These are phyloP conservation scores for Actinernus sp. DNA, from an alignment of 92 coral and sea anemone genomes.

Conservation along the genomic window DNA sequence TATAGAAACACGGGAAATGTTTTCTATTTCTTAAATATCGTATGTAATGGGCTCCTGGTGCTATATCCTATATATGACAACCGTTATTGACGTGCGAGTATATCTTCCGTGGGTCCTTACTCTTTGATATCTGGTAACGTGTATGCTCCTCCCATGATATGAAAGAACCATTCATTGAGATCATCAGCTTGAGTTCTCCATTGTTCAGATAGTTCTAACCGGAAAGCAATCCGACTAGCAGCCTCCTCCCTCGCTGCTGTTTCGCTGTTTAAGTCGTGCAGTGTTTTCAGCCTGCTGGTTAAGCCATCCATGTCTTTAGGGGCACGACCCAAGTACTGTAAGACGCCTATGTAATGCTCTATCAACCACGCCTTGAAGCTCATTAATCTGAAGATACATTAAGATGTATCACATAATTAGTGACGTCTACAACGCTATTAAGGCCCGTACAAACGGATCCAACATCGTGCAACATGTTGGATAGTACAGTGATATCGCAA, in stretches of 20 bases:
- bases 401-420: too few relatives aligned
- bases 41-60: too few relatives aligned
- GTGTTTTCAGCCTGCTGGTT: conserved; percentile 74
- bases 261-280: conserved; percentile 58
- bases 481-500: too few relatives aligned
- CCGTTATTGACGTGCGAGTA: too few relatives aligned
- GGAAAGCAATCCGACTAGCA: neutral
- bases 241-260: neutral
- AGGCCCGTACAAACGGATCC: too few relatives aligned
- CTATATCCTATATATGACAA: too few relatives aligned
- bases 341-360: conserved; percentile 63
- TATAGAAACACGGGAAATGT: too few relatives aligned
- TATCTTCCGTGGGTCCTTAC: too few relatives aligned
- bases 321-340: conserved; percentile 87
- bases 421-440: too few relatives aligned
- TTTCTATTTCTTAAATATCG: too few relatives aligned
- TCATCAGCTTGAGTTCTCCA: conserved; percentile 16
- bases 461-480: too few relatives aligned
- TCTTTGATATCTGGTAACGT: conserved; percentile 9
- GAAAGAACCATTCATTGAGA: conserved; percentile 34
- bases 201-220: conserved; percentile 16
- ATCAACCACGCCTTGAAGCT: conserved; percentile 89
- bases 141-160: conserved; percentile 41
- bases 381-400: conserved; percentile 70
- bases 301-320: conserved; percentile 78